phyloP scores from a whole-genome alignment of 2,888 invertebrate species.

The Caenorhabditis imperialis region DNA sequence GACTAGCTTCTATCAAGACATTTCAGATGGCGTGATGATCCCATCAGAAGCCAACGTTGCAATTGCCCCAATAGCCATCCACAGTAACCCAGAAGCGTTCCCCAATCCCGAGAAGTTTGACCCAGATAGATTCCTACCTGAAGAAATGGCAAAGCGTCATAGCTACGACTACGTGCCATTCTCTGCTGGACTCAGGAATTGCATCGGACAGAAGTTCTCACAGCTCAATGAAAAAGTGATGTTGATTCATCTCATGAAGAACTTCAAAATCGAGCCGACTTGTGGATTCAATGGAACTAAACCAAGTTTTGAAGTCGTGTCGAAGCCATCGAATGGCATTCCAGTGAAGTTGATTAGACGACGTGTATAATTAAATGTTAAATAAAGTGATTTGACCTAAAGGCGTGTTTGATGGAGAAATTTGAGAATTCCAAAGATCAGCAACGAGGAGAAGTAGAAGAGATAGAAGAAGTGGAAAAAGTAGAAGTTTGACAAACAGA shows the following conservation, averaged over 20 bases:
- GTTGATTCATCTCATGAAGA: constrained; percentile 7
- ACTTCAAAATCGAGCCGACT: constrained; percentile 7
- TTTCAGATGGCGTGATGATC: constrained; percentile 18
- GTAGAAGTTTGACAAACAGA: no score
- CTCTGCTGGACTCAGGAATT: constrained; percentile 73
- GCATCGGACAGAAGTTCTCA: constrained; percentile 79
- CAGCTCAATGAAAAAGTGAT: constrained; percentile 79
- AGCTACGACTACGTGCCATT: constrained; percentile 72
- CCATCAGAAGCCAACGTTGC: constrained; percentile 26
- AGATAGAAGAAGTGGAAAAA: no score
- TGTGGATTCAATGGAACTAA: not conserved
- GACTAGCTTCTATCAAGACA: not conserved
- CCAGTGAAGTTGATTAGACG: constrained; percentile 20
- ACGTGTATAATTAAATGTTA: no score
- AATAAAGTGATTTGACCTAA: no score
- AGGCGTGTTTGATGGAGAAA: no score
- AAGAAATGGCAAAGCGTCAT: constrained; percentile 69
- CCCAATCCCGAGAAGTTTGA: constrained; percentile 78
- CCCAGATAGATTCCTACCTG: constrained; percentile 79
- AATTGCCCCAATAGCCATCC: constrained; percentile 36
- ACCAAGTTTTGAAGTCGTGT: not conserved
- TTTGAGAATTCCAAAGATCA: no score
- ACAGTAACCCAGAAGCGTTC: constrained; percentile 37
- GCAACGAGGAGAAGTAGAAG: no score
- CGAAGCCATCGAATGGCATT: constrained; percentile 20